Evolutionary conservation across 2,888 invertebrate genomes (phyloP), one percentile per base, ranked within the genome.

Genomic region (Phania funesta): DNA sequence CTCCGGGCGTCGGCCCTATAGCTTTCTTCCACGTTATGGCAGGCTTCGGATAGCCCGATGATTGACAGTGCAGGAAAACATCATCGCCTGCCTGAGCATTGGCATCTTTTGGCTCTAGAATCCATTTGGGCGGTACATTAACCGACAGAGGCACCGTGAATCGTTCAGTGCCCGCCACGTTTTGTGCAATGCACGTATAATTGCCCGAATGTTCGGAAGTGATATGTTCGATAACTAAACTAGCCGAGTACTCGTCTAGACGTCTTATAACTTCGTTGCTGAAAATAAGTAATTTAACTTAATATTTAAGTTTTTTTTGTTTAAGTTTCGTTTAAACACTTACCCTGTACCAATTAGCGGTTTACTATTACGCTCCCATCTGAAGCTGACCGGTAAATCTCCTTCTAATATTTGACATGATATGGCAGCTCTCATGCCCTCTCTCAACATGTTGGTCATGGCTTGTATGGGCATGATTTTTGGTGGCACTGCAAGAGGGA

Each of bases 361-460:
- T 88, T 95, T 95, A 56, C 95, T 96, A 90, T 98, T 96, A 91
- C 97, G 95, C 88, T 96, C 96, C 98, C 98, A 98, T 68, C 95
- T 94, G 92, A 98, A 96, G 85, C 95, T 95, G 86, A 98, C 95
- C 58, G 98, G 98, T 86, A 97, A 93, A 92, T 98, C 98, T 22
- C 98, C 97, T 92, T 97, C 96, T 89, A 97, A 93, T 89, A 97
- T 96, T 92, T 96, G 96, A 90, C 97, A 97, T 85, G 96, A 95
- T 89, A 97, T 96, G 80, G 96, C 96, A 35, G 96, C 96, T 86
- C 97, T 93, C 94, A 97, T 95, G 75, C 96, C 96, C 92, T 96
- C 96, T 48, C 95, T 92, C 83, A 96, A 92, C 89, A 96, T 93
- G 90, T 95, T 94, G 80, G 95, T 96, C 93, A 96, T 94, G 46